phyloP scores from a whole-genome alignment of 2,113 vertebrate genomes.

The Notarius quadriscutis region DNA sequence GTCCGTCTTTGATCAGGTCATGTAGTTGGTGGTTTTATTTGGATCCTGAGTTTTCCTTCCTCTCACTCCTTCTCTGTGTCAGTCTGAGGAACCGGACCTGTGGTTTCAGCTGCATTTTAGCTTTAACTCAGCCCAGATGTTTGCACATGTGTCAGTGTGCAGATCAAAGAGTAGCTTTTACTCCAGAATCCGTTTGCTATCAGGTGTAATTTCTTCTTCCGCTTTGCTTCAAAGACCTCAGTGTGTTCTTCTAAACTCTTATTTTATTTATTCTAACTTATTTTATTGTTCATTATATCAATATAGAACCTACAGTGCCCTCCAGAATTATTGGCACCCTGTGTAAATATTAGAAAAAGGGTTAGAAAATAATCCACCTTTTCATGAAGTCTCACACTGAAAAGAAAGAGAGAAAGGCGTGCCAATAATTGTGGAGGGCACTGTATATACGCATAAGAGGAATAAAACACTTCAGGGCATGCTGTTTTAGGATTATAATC shows the following conservation, averaged over 20 bases:
- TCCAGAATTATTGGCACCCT: no score
- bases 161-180: slow-evolving; percentile 2
- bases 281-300: neutral
- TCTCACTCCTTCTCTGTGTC: neutral
- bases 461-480: no score
- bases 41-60: slow-evolving; percentile 39
- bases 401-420: no score
- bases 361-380: no score
- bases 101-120: slow-evolving; percentile 25
- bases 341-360: no score
- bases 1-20: slow-evolving; percentile 64
- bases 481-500: neutral
- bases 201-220: slow-evolving; percentile 5
- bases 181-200: neutral
- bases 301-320: no score
- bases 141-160: neutral
- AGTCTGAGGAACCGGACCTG: neutral
- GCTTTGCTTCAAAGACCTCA: neutral
- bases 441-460: no score
- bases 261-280: no score
- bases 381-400: no score
- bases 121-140: slow-evolving; percentile 40
- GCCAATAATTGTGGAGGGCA: no score
- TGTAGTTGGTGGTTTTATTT: slow-evolving; percentile 58
- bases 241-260: neutral